A percentile compares a stretch with the other conserved stretches of the same genome.
Evolutionary conservation across 2,113 vertebrate species (phyloP).

Genomic region (Nycticryphes semicollaris): DNA sequence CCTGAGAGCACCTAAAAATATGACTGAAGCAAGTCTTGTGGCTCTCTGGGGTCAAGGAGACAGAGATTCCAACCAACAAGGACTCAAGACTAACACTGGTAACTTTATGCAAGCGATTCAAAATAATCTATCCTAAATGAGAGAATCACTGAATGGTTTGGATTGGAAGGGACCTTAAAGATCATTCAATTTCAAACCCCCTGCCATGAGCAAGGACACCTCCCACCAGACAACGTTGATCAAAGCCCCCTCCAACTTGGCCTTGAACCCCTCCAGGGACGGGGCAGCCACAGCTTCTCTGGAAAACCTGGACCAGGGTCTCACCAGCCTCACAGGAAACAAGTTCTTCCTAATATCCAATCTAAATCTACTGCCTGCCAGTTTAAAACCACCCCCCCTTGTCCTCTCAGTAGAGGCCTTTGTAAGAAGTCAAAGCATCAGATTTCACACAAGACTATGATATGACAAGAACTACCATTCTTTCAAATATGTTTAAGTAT

Average conservation of each 20-base stretch:
- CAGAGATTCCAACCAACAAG: background rate
- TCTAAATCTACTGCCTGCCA: background rate
- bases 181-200: background rate
- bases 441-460: background rate
- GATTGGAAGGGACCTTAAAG: background rate
- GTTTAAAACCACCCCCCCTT: background rate
- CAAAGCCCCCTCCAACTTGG: background rate
- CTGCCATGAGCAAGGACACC: background rate
- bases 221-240: too few species aligned
- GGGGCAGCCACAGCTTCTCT: background rate
- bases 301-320: background rate
- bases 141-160: background rate
- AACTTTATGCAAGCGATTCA: background rate
- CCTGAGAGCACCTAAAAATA: background rate
- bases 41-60: background rate
- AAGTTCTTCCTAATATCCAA: background rate
- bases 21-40: background rate
- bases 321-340: accelerated
- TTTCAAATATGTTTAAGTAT: background rate
- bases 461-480: background rate
- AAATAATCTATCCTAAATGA: background rate
- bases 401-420: background rate
- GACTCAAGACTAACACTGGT: background rate
- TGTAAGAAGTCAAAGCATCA: background rate
- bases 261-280: background rate